Conservation (phyloP, 2,888 invertebrate species). For the Amblyjoppa proteus region DNA sequence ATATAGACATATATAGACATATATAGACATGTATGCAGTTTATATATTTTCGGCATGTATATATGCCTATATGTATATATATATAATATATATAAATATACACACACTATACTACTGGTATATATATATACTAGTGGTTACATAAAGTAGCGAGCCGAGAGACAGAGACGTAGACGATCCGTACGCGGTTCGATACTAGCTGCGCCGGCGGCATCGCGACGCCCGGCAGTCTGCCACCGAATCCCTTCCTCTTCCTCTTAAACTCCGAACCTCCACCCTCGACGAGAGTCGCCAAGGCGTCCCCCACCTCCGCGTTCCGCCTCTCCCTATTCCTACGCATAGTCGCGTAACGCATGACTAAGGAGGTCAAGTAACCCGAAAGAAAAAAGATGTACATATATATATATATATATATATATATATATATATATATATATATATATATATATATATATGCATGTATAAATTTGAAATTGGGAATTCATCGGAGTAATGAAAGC, state of each 20-base stretch:
- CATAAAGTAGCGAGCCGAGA: conserved; percentile 54
- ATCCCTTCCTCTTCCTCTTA: conserved; percentile 71
- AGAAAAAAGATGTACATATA: not conserved
- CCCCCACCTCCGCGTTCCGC: not conserved
- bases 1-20: not conserved
- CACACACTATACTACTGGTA: not conserved
- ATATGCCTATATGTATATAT: not conserved
- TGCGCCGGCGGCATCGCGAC: conserved; percentile 80
- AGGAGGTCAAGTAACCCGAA: conserved; percentile 9
- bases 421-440: no score
- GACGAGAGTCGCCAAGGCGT: conserved; percentile 53
- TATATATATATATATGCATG: not conserved
- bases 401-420: no score
- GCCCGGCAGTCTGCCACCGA: conserved; percentile 83
- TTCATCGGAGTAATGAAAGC: not conserved
- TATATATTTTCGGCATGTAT: not conserved
- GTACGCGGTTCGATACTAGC: conserved; percentile 78
- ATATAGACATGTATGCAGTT: conserved; percentile 8
- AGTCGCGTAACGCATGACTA: conserved; percentile 19
- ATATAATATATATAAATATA: not conserved
- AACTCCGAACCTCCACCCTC: conserved; percentile 19
- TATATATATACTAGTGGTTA: conserved; percentile 50
- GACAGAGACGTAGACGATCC: conserved; percentile 74
- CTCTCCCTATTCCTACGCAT: not conserved
- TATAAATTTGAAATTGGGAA: not conserved